phyloP scores from a whole-genome alignment of 2,113 vertebrate genomes.

The Paradoxurus hermaphroditus region DNA sequence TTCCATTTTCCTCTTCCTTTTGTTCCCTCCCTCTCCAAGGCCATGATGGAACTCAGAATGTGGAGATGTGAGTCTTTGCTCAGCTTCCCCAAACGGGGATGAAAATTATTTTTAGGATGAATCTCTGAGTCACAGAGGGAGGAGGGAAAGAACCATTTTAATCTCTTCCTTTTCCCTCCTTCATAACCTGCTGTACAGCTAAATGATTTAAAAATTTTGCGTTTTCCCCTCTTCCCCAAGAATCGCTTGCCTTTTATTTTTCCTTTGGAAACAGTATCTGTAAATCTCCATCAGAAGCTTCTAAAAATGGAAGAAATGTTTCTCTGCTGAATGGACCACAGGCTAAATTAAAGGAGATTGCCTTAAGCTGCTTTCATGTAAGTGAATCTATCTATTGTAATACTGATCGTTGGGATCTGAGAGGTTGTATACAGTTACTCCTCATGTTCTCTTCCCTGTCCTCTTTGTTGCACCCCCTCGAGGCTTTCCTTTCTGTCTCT shows the following conservation, averaged over 20 bases:
- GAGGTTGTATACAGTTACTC: background rate
- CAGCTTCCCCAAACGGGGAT: background rate
- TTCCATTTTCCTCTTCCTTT: background rate
- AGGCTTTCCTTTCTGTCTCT: background rate
- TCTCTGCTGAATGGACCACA: constrained; percentile 30
- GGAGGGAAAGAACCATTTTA: constrained; percentile 55
- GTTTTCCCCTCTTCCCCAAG: background rate
- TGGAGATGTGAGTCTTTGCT: constrained; percentile 19
- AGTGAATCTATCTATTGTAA: background rate
- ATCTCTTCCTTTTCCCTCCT: constrained; percentile 35
- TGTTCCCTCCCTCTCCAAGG: background rate
- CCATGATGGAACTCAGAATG: background rate
- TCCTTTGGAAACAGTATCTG: background rate
- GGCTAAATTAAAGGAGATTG: constrained; percentile 18
- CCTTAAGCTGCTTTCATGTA: constrained; percentile 8
- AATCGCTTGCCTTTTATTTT: constrained; percentile 10
- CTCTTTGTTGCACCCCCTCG: background rate
- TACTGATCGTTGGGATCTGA: background rate
- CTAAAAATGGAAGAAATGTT: background rate
- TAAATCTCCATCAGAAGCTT: constrained; percentile 17
- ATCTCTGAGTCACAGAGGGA: constrained; percentile 62
- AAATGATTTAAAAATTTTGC: constrained; percentile 4
- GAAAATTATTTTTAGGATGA: constrained; percentile 56
- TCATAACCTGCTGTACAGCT: constrained; percentile 6
- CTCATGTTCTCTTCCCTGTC: background rate